A percentile compares a stretch with the other conserved stretches of the same genome.
Evolutionary conservation across 2,113 vertebrate species (phyloP).

Genomic region (Ellobius talpinus): DNA sequence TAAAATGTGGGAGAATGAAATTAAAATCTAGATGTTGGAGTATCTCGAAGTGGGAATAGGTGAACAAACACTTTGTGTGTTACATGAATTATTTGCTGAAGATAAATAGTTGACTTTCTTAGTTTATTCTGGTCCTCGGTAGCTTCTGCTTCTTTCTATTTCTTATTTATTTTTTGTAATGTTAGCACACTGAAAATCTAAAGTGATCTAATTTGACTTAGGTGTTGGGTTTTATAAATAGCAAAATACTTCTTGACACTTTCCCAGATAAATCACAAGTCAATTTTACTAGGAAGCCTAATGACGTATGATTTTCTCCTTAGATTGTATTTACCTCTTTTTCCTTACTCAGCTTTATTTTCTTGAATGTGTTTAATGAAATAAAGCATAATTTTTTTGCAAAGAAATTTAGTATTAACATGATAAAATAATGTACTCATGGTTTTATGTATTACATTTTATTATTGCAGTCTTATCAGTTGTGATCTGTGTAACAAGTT

Average conservation of each 20-base stretch:
- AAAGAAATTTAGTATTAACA: conserved; percentile 51
- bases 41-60: fast-evolving
- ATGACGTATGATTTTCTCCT: not conserved
- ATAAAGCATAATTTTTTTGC: conserved; percentile 7
- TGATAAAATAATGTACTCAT: conserved; percentile 18
- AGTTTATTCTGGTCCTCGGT: not conserved
- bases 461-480: conserved; percentile 34
- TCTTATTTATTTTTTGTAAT: conserved; percentile 16
- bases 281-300: not conserved
- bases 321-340: conserved; percentile 18
- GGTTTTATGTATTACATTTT: conserved; percentile 8
- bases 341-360: conserved; percentile 39
- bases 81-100: not conserved
- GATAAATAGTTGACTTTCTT: not conserved
- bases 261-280: not conserved
- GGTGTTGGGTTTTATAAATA: conserved; percentile 7
- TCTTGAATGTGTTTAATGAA: conserved; percentile 9
- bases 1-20: not conserved
- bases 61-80: conserved; percentile 11
- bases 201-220: conserved; percentile 48
- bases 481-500: not conserved
- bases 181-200: not conserved
- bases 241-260: conserved; percentile 1
- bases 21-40: not conserved
- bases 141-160: conserved; percentile 18